Evolutionary conservation across 2,797 vertebrate species (phyloP).

Genomic region (Trachurus trachurus): DNA sequence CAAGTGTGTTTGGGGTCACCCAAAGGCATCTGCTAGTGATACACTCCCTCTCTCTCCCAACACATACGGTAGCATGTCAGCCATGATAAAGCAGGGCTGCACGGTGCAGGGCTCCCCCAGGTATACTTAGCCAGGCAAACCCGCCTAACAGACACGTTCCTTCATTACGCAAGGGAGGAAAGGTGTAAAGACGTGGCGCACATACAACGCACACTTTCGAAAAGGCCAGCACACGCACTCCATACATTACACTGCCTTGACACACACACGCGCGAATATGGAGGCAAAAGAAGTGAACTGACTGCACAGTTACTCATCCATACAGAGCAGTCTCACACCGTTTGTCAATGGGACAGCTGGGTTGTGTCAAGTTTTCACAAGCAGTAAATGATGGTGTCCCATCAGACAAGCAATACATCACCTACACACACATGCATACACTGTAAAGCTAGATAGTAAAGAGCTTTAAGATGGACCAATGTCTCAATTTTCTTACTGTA

Average conservation of each 20-base stretch:
- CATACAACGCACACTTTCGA: slow-evolving; percentile 6
- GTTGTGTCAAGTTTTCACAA: slow-evolving; percentile 40
- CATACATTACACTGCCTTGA: background rate
- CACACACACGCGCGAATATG: background rate
- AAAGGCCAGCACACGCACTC: background rate
- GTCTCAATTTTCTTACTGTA: background rate
- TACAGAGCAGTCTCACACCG: slow-evolving; percentile 28
- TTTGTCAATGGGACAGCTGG: slow-evolving; percentile 41
- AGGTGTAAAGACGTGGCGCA: slow-evolving; percentile 26
- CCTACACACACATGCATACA: background rate
- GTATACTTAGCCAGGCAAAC: slow-evolving; percentile 80
- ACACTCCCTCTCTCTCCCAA: slow-evolving; percentile 14
- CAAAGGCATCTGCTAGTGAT: slow-evolving; percentile 39
- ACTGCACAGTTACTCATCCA: slow-evolving; percentile 52
- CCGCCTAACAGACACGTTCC: slow-evolving; percentile 51
- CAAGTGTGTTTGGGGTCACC: slow-evolving; percentile 46
- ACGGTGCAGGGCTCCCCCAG: slow-evolving; percentile 70
- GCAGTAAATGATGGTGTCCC: slow-evolving; percentile 45
- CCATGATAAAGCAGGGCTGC: slow-evolving; percentile 75
- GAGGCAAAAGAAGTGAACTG: slow-evolving; percentile 24
- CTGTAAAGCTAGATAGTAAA: background rate
- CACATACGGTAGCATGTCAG: slow-evolving; percentile 62
- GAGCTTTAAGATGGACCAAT: background rate
- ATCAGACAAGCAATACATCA: slow-evolving; percentile 48
- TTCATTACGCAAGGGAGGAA: slow-evolving; percentile 38